A percentile compares a stretch with the other conserved stretches of the same genome.
Evolutionary conservation across 2,888 invertebrate species (phyloP).

Genomic region (Apocheima hispidaria): DNA sequence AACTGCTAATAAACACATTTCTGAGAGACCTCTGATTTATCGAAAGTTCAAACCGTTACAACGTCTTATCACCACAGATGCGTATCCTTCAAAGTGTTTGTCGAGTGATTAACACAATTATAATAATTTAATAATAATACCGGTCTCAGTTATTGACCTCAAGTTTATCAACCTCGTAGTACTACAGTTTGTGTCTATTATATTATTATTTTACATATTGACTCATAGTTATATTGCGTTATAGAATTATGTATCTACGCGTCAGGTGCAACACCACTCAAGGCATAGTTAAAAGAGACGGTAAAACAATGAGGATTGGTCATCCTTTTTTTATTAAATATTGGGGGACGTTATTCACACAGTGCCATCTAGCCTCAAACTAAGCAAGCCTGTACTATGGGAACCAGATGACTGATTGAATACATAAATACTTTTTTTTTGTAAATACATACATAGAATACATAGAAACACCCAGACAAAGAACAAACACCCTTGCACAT

Average conservation of each 20-base stretch:
- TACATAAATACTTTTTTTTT: too few species aligned
- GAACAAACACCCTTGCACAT: too few species aligned
- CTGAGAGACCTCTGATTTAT: background rate
- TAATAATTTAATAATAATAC: slow-evolving; percentile 25
- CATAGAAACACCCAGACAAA: too few species aligned
- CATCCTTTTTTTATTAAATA: too few species aligned
- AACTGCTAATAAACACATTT: background rate
- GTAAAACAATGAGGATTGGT: too few species aligned
- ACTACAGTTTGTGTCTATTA: slow-evolving; percentile 18
- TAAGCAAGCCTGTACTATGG: too few species aligned
- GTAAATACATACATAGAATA: too few species aligned
- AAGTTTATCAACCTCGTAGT: slow-evolving; percentile 33
- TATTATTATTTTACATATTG: slow-evolving; percentile 9
- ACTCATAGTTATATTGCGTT: background rate
- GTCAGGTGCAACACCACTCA: too few species aligned
- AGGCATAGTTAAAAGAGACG: too few species aligned
- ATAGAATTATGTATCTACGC: background rate
- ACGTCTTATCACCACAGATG: slow-evolving; percentile 25
- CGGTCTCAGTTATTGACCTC: slow-evolving; percentile 25
- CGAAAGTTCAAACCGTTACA: background rate
- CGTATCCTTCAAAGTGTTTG: slow-evolving; percentile 26
- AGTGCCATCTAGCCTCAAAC: too few species aligned
- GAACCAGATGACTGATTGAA: too few species aligned
- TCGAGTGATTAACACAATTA: slow-evolving; percentile 25
- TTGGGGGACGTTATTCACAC: too few species aligned